Conservation (phyloP, 2,113 vertebrate species). For the Menidia beryllina region DNA sequence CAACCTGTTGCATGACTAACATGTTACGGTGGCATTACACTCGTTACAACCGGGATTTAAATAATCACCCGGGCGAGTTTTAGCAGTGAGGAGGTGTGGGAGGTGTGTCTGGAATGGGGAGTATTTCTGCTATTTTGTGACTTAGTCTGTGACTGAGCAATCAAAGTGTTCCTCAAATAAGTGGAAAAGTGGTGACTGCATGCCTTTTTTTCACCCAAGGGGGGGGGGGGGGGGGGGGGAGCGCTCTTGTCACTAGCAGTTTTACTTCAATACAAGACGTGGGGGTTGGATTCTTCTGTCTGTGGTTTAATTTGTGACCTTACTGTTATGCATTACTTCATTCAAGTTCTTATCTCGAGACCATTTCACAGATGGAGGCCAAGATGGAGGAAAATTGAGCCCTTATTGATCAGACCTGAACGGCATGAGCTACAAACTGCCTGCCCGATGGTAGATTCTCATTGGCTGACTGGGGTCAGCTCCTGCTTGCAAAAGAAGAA, state of each 20-base stretch:
- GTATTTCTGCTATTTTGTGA: slow-evolving; percentile 8
- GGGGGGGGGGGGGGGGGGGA: slow-evolving; percentile 22
- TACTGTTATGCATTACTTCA: not conserved
- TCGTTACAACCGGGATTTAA: slow-evolving; percentile 43
- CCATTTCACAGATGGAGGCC: slow-evolving; percentile 24
- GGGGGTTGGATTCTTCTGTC: not conserved
- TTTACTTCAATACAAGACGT: not conserved
- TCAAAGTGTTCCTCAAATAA: not conserved
- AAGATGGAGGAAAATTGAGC: slow-evolving; percentile 10
- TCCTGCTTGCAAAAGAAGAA: slow-evolving; percentile 10
- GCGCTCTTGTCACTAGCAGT: slow-evolving; percentile 1
- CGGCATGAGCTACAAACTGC: not conserved
- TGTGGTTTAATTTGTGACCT: slow-evolving; percentile 28
- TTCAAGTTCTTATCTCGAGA: slow-evolving; percentile 7
- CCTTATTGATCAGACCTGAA: slow-evolving; percentile 21
- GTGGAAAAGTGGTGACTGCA: not conserved
- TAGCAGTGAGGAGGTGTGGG: slow-evolving; percentile 32
- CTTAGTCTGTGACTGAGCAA: slow-evolving; percentile 9
- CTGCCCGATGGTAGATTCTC: slow-evolving; percentile 1
- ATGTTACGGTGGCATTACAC: slow-evolving; percentile 21
- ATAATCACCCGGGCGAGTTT: slow-evolving; percentile 15
- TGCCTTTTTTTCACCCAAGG: slow-evolving; percentile 19
- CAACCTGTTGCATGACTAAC: slow-evolving; percentile 66
- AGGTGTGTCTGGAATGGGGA: slow-evolving; percentile 41
- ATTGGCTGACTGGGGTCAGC: not conserved